Percentiles rank a stretch among this genome's conserved stretches.
phyloP scores from a whole-genome alignment of 1,140 invertebrate genomes.

The Aethina tumida region DNA sequence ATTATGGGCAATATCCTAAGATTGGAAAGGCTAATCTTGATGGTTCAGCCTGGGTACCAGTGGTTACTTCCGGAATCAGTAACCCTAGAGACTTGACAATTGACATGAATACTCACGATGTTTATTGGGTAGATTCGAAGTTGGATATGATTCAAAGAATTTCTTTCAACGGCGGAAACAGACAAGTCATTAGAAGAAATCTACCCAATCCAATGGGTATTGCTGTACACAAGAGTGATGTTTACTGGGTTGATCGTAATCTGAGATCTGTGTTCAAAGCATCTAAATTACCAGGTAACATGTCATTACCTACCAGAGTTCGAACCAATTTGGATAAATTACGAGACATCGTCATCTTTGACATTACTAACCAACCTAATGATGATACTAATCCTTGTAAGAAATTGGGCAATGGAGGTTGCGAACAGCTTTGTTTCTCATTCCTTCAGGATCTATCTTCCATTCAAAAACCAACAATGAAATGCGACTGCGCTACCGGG shows the following conservation, averaged over 20 bases:
- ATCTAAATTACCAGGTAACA: constrained; percentile 66
- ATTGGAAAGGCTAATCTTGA: constrained; percentile 87
- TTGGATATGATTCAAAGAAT: constrained; percentile 87
- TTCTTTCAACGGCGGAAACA: constrained; percentile 65
- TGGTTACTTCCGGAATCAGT: constrained; percentile 84
- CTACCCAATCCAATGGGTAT: constrained; percentile 93
- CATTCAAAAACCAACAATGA: constrained; percentile 33
- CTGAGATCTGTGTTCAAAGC: constrained; percentile 79
- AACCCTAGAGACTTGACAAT: constrained; percentile 89
- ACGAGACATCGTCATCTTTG: constrained; percentile 84
- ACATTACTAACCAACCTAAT: constrained; percentile 73
- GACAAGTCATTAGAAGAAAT: constrained; percentile 76
- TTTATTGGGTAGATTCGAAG: constrained; percentile 96
- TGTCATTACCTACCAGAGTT: constrained; percentile 53
- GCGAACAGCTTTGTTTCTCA: constrained; percentile 93
- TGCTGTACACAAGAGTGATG: constrained; percentile 68
- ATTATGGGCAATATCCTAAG: constrained; percentile 93
- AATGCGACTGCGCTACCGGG: constrained; percentile 88
- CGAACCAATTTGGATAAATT: constrained; percentile 76
- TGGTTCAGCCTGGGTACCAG: constrained; percentile 74
- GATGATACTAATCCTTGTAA: constrained; percentile 72
- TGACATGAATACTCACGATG: constrained; percentile 87
- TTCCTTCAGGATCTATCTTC: constrained; percentile 51
- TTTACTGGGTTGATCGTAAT: constrained; percentile 96
- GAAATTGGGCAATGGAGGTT: constrained; percentile 66